phyloP scores from a whole-genome alignment of 1,140 invertebrate species.

The Radopholus similis region DNA sequence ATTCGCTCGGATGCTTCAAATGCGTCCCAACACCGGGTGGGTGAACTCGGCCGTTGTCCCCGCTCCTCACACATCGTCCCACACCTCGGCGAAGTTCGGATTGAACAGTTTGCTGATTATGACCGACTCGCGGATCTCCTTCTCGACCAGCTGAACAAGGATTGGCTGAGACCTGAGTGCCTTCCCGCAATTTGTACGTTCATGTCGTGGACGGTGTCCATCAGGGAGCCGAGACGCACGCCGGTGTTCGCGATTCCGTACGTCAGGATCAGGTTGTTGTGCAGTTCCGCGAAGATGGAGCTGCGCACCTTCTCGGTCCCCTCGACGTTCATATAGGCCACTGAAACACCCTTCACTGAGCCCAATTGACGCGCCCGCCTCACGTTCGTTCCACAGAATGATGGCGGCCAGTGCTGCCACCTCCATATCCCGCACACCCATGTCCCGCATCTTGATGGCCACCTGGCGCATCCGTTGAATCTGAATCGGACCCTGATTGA shows the following conservation, averaged over 20 bases:
- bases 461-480: not conserved
- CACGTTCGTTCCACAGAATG: conserved; percentile 45
- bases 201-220: conserved; percentile 39
- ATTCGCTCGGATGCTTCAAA: not conserved
- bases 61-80: conserved; percentile 26
- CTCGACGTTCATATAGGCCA: conserved; percentile 18
- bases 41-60: not conserved
- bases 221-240: conserved; percentile 32
- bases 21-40: conserved; percentile 4
- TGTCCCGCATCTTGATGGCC: conserved; percentile 26
- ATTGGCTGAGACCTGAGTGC: conserved; percentile 13
- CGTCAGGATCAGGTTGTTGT: conserved; percentile 40
- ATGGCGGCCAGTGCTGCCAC: conserved; percentile 43
- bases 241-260: conserved; percentile 40
- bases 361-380: not conserved
- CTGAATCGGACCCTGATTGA: conserved; percentile 15
- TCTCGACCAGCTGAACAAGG: conserved; percentile 38
- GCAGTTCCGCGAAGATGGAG: conserved; percentile 39
- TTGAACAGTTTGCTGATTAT: conserved; percentile 47
- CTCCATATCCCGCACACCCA: conserved; percentile 38
- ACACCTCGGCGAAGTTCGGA: conserved; percentile 38
- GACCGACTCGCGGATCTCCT: conserved; percentile 42
- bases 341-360: conserved; percentile 12
- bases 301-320: conserved; percentile 37
- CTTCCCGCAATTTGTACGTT: conserved; percentile 36